A percentile compares a stretch with the other conserved stretches of the same genome.
phyloP scores from a whole-genome alignment of 2,113 vertebrate species.

The Trogon melanurus region DNA sequence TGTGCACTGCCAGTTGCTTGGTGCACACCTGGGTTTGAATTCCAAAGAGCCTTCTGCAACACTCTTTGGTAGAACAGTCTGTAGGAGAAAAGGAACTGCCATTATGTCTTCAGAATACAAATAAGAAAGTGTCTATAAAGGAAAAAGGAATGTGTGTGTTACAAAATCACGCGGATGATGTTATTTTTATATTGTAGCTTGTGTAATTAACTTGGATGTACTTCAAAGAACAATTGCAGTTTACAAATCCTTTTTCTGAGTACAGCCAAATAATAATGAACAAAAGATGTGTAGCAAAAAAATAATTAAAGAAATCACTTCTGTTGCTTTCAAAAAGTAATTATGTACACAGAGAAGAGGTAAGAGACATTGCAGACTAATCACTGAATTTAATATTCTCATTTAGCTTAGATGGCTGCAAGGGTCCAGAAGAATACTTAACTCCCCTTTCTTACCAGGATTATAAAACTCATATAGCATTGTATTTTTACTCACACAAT shows the following conservation, averaged over 20 bases:
- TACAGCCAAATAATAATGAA: constrained; percentile 51
- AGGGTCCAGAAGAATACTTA: background rate
- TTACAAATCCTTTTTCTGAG: constrained; percentile 25
- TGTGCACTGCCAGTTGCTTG: background rate
- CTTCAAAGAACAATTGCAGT: constrained; percentile 47
- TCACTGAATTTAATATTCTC: background rate
- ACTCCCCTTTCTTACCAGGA: background rate
- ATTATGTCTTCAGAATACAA: background rate
- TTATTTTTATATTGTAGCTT: background rate
- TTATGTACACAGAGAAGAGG: constrained; percentile 24
- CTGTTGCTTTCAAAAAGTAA: constrained; percentile 29
- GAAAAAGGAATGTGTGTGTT: background rate
- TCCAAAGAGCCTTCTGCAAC: background rate
- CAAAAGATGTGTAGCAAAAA: background rate
- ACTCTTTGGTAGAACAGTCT: background rate
- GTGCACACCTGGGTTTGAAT: background rate
- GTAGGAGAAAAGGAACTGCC: background rate
- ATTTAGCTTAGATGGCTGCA: background rate
- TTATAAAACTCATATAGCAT: background rate
- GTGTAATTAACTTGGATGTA: constrained; percentile 58
- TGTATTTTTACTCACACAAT: background rate
- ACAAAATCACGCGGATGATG: constrained; percentile 9
- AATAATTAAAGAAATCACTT: background rate
- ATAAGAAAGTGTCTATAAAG: background rate
- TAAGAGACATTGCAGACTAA: background rate